Percentiles rank a stretch among this genome's conserved stretches.
phyloP scores from a whole-genome alignment of 2,888 invertebrate genomes.

The Platypus cylindrus region DNA sequence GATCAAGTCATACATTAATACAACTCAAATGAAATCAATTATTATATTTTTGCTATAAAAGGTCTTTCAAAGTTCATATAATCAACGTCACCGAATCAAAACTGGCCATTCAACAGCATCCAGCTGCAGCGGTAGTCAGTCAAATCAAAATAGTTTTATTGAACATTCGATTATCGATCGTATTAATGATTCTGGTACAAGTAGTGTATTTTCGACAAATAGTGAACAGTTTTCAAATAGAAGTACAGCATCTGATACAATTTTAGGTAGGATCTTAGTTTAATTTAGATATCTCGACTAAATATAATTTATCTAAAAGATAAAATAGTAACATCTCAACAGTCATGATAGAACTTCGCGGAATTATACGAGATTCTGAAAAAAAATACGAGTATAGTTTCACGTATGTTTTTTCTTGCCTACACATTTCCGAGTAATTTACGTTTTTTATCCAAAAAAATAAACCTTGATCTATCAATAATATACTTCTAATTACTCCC shows the following conservation, averaged over 20 bases:
- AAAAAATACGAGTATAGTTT: no score
- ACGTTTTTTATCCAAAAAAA: no score
- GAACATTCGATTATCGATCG: conserved; percentile 24
- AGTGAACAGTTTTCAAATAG: conserved; percentile 28
- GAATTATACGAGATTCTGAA: no score
- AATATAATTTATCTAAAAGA: no score
- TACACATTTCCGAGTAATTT: no score
- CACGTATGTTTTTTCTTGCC: no score
- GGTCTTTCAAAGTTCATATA: conserved; percentile 30
- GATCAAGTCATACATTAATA: conserved; percentile 6
- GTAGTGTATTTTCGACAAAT: conserved; percentile 28
- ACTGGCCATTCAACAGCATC: no score
- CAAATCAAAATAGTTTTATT: conserved; percentile 26
- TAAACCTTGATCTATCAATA: no score
- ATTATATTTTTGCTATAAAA: conserved; percentile 11
- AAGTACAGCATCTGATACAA: conserved; percentile 31
- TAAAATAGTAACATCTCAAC: no score
- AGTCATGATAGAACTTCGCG: no score
- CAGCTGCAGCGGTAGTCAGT: conserved; percentile 19
- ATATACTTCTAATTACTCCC: no score
- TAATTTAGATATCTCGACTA: no score
- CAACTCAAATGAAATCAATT: not conserved
- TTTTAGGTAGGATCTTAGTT: conserved; percentile 27
- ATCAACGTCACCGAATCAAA: conserved; percentile 15
- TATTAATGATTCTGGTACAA: conserved; percentile 29